phyloP scores from a whole-genome alignment of 2,888 invertebrate genomes.

The Tridacna gigas region DNA sequence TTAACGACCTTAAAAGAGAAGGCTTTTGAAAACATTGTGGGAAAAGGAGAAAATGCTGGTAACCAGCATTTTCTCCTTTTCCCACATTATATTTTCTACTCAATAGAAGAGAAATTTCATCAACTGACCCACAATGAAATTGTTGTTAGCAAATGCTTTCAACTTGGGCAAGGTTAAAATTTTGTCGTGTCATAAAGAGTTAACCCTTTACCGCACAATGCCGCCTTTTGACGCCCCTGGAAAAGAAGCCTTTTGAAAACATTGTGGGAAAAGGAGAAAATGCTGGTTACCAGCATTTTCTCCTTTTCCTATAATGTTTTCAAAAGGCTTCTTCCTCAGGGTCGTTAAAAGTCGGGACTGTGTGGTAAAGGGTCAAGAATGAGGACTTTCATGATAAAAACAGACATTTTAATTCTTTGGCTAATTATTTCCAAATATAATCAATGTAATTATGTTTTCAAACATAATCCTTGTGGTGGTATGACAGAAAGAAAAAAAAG shows the following conservation, averaged over 20 bases:
- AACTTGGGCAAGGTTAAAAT: too few relatives aligned
- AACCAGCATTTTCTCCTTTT: constrained; percentile 1
- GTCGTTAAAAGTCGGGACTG: not conserved
- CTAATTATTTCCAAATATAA: constrained; percentile 23
- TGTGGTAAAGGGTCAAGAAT: not conserved
- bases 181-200: too few relatives aligned
- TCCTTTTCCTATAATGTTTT: not conserved
- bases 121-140: too few relatives aligned
- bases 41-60: not conserved
- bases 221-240: too few relatives aligned
- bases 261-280: not conserved
- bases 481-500: constrained; percentile 15
- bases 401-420: constrained; percentile 21
- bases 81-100: not conserved
- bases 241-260: not conserved
- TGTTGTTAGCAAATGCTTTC: too few relatives aligned
- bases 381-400: constrained; percentile 3
- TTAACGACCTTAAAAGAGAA: not conserved
- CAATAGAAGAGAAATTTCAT: too few relatives aligned
- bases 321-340: not conserved
- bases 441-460: constrained; percentile 25
- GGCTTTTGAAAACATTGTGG: not conserved
- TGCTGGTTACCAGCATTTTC: not conserved
- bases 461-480: constrained; percentile 9
- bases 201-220: too few relatives aligned